These are phyloP conservation scores for Thaumatotibia leucotreta DNA, from an alignment of 1,140 invertebrate species.

Conservation along the genomic window DNA sequence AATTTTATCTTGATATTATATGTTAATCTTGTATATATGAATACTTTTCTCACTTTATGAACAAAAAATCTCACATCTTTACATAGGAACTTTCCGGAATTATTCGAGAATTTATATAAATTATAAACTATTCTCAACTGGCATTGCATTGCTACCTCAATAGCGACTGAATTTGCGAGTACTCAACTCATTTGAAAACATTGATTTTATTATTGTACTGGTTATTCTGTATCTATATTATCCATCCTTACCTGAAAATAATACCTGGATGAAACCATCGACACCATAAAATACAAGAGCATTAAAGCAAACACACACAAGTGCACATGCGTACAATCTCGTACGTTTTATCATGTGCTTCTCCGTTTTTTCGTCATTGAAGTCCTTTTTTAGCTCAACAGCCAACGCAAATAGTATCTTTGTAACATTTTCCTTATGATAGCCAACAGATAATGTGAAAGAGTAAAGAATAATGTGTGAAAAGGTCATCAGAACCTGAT, in stretches of 20 bases:
- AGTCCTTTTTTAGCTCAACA: slow-evolving; percentile 13
- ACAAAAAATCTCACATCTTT: too few species aligned
- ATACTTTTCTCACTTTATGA: too few species aligned
- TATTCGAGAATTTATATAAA: too few species aligned
- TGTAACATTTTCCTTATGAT: slow-evolving; percentile 1
- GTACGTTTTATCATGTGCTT: slow-evolving; percentile 16
- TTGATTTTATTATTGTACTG: too few species aligned
- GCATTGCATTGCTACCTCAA: too few species aligned
- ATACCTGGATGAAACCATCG: background rate
- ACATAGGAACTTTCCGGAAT: too few species aligned
- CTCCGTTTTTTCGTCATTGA: slow-evolving; percentile 21
- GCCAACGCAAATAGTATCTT: slow-evolving; percentile 14
- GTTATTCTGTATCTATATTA: too few species aligned
- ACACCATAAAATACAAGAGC: slow-evolving; percentile 10
- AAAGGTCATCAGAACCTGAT: slow-evolving; percentile 14
- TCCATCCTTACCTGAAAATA: slow-evolving; percentile 15
- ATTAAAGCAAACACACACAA: background rate
- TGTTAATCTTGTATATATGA: too few species aligned
- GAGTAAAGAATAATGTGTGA: slow-evolving; percentile 7
- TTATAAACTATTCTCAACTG: too few species aligned
- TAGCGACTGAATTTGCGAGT: too few species aligned
- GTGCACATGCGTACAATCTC: background rate
- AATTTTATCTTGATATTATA: too few species aligned
- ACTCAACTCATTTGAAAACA: too few species aligned
- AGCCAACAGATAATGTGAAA: background rate